Conservation (phyloP, 2,797 vertebrate genomes). For the Eospalax fontanierii region DNA sequence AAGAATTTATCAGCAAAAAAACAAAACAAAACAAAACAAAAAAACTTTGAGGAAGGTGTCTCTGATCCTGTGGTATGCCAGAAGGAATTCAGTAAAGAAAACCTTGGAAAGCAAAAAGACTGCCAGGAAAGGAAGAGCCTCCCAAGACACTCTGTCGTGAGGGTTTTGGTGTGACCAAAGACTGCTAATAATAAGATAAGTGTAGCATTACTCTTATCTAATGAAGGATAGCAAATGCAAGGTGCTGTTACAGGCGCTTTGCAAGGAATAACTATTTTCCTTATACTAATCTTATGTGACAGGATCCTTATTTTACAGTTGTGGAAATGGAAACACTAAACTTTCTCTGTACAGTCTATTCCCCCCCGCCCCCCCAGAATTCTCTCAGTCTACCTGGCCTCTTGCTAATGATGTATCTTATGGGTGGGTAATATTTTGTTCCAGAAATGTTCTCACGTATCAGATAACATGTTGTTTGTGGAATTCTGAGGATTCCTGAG, state of each 20-base stretch:
- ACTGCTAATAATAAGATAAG: neutral
- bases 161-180: neutral
- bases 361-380: slow-evolving; percentile 8
- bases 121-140: neutral
- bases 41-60: neutral
- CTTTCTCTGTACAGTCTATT: neutral
- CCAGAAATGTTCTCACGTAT: slow-evolving; percentile 31
- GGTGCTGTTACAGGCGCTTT: slow-evolving; percentile 5
- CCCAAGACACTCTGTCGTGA: neutral
- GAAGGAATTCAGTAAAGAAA: slow-evolving; percentile 8
- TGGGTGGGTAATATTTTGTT: slow-evolving; percentile 35
- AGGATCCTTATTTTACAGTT: neutral
- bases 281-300: slow-evolving; percentile 3
- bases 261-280: slow-evolving; percentile 3
- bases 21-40: too few relatives aligned
- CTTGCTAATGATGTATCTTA: slow-evolving; percentile 25
- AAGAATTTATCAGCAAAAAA: neutral
- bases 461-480: neutral
- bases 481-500: slow-evolving; percentile 23
- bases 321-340: slow-evolving; percentile 49
- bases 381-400: neutral
- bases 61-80: neutral
- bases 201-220: neutral
- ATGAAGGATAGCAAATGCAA: neutral
- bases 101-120: slow-evolving; percentile 19